Percentiles rank a stretch among this genome's conserved stretches.
Evolutionary conservation across 1,140 invertebrate genomes (phyloP).

Genomic region (Diuraphis noxia): DNA sequence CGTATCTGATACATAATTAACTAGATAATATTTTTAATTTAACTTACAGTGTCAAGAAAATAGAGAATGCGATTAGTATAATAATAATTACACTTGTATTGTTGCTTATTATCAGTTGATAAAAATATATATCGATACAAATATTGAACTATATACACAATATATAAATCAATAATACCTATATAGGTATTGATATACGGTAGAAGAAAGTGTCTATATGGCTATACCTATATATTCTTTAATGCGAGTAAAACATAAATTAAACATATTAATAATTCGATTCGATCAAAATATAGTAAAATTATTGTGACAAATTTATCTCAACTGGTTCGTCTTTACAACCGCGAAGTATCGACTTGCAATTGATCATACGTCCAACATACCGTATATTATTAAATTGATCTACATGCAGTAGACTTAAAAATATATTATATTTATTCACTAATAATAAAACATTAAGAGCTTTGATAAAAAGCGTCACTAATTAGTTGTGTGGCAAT

Average conservation of each 20-base stretch:
- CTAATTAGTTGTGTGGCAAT: background rate
- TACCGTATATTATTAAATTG: background rate
- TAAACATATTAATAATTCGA: background rate
- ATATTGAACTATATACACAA: too few species aligned
- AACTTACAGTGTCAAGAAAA: too few species aligned
- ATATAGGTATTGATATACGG: background rate
- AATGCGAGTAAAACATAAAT: background rate
- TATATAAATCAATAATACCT: background rate
- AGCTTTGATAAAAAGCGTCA: background rate
- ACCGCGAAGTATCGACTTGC: too few species aligned
- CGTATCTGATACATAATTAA: too few species aligned
- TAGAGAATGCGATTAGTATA: background rate
- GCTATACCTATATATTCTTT: background rate
- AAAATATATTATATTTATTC: background rate
- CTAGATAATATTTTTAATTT: too few species aligned
- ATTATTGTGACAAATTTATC: too few species aligned
- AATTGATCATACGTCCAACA: too few species aligned
- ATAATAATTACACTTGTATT: background rate
- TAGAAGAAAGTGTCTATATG: background rate
- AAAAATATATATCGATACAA: too few species aligned
- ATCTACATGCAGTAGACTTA: background rate
- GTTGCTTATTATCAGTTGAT: too few species aligned
- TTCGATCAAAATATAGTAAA: background rate
- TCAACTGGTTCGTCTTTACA: too few species aligned
- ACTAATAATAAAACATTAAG: background rate